phyloP scores from a whole-genome alignment of 35 echinoderm and acorn worm species.

The Diadema setosum region DNA sequence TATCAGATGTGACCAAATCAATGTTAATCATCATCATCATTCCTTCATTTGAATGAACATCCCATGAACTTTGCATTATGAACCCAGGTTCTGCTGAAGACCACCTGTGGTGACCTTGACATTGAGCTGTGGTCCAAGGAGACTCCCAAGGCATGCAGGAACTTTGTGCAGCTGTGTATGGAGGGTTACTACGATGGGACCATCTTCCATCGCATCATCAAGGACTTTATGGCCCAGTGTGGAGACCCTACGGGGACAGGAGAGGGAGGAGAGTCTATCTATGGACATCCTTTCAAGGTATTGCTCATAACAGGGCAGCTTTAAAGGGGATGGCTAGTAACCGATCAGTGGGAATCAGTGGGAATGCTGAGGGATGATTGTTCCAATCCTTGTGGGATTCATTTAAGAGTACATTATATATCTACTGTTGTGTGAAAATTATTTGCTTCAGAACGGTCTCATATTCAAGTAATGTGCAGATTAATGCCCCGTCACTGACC shows the following conservation, averaged over 20 bases:
- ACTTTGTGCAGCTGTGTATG: constrained; percentile 93
- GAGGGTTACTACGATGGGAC: constrained; percentile 95
- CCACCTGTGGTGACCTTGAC: constrained; percentile 84
- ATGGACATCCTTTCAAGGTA: constrained; percentile 93
- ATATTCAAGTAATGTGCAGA: too few species aligned
- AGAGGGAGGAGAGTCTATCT: constrained; percentile 91
- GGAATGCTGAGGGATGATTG: too few species aligned
- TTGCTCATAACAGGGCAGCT: not conserved
- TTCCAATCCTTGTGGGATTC: too few species aligned
- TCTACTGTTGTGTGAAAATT: too few species aligned
- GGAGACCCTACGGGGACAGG: constrained; percentile 95
- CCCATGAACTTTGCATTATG: not conserved
- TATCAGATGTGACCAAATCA: not conserved
- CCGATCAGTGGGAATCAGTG: too few species aligned
- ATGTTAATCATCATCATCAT: not conserved
- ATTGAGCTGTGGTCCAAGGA: constrained; percentile 98
- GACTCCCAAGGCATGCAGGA: constrained; percentile 93
- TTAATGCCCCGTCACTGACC: too few species aligned
- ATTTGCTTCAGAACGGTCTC: too few species aligned
- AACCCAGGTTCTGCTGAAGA: constrained; percentile 78
- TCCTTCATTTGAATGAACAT: not conserved
- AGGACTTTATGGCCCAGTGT: constrained; percentile 84
- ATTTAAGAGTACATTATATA: too few species aligned
- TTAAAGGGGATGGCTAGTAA: not conserved
- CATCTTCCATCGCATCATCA: constrained; percentile 93